phyloP scores from a whole-genome alignment of 2,113 vertebrate species.

The Oncorhynchus tshawytscha region DNA sequence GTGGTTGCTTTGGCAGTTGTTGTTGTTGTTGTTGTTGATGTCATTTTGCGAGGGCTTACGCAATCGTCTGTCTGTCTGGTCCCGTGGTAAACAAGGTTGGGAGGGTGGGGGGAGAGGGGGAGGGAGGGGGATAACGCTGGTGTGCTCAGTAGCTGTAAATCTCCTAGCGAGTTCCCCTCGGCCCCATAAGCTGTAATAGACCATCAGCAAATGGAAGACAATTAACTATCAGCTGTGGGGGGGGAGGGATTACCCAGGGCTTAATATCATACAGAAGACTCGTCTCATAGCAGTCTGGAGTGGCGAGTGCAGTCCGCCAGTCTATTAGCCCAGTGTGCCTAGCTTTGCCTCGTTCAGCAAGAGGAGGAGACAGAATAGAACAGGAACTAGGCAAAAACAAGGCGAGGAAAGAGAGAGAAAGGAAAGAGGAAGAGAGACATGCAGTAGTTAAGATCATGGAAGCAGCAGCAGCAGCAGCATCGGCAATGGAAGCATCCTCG shows the following conservation, averaged over 20 bases:
- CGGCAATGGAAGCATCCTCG: slow-evolving; percentile 41
- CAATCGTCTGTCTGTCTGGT: slow-evolving; percentile 41
- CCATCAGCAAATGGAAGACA: slow-evolving; percentile 72
- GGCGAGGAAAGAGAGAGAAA: slow-evolving; percentile 16
- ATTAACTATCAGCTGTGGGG: slow-evolving; percentile 63
- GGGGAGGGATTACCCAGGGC: slow-evolving; percentile 45
- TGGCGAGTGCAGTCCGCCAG: slow-evolving; percentile 14
- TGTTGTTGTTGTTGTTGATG: slow-evolving; percentile 61
- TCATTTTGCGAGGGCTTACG: slow-evolving; percentile 48
- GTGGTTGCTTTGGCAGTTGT: slow-evolving; percentile 28
- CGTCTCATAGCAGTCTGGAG: slow-evolving; percentile 45
- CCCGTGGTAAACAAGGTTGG: slow-evolving; percentile 63
- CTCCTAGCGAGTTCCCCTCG: slow-evolving; percentile 44
- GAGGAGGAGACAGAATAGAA: slow-evolving; percentile 26
- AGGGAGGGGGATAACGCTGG: not conserved
- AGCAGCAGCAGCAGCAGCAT: slow-evolving; percentile 26
- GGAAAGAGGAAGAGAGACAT: slow-evolving; percentile 15
- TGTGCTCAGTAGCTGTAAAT: slow-evolving; percentile 6
- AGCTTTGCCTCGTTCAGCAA: slow-evolving; percentile 36
- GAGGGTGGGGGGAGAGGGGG: slow-evolving; percentile 25
- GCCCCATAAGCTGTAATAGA: slow-evolving; percentile 69
- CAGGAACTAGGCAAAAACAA: slow-evolving; percentile 33
- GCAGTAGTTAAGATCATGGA: not conserved
- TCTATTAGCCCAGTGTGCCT: slow-evolving; percentile 35
- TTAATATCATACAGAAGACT: slow-evolving; percentile 53